Evolutionary conservation across 2,888 invertebrate genomes (phyloP).

Genomic region (Cryptops parisi): DNA sequence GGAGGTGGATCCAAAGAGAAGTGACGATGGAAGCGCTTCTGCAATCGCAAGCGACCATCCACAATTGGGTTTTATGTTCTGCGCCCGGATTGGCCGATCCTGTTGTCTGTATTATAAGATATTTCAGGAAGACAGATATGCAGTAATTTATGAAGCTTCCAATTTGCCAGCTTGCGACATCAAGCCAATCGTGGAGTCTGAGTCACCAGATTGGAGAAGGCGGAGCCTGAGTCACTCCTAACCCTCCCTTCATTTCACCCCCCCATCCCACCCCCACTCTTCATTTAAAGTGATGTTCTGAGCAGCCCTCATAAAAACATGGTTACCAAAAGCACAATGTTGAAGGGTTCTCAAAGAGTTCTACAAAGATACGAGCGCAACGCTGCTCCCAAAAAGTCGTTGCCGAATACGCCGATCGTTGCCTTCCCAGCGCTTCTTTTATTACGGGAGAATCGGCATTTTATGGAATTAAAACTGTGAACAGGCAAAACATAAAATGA

Average conservation of each 20-base stretch:
- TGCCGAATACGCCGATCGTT: too few species aligned
- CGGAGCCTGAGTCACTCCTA: slow-evolving; percentile 7
- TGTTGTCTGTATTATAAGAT: not conserved
- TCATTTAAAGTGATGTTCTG: too few species aligned
- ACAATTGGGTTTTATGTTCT: slow-evolving; percentile 1
- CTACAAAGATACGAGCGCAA: too few species aligned
- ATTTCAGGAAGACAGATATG: not conserved
- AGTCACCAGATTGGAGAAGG: slow-evolving; percentile 3
- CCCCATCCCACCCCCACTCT: not conserved
- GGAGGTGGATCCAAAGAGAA: not conserved
- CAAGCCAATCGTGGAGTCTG: not conserved
- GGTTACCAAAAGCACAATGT: not conserved
- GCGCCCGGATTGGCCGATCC: slow-evolving; percentile 4
- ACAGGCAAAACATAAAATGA: too few species aligned
- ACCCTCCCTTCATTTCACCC: slow-evolving; percentile 7
- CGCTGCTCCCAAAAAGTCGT: too few species aligned
- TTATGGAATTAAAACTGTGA: too few species aligned
- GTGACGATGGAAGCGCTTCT: not conserved
- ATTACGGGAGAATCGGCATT: too few species aligned
- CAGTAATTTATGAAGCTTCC: not conserved
- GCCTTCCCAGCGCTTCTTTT: too few species aligned
- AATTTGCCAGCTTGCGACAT: not conserved
- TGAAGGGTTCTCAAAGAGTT: not conserved
- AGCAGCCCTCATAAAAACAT: too few species aligned
- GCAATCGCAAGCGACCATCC: slow-evolving; percentile 9